Evolutionary conservation across 2,888 invertebrate genomes (phyloP).

Genomic region (Hemicrepidius hirtus): DNA sequence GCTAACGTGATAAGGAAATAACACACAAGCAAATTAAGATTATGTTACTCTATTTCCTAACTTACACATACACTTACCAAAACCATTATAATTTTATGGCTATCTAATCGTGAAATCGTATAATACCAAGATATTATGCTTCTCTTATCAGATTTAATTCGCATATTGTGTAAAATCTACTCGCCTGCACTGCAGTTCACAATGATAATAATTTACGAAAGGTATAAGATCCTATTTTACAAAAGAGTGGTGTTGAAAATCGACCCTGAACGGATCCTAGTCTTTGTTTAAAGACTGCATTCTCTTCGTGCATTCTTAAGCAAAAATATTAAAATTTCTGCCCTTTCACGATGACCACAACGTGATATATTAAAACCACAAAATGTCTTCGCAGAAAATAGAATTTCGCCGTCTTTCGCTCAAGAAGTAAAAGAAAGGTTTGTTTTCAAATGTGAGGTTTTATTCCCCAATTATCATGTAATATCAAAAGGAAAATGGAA

Average conservation of each 20-base stretch:
- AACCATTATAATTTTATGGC: conserved; percentile 16
- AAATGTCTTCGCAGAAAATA: neutral
- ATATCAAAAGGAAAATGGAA: no score
- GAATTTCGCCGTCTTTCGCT: no score
- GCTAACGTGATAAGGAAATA: neutral
- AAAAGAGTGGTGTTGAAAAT: conserved; percentile 8
- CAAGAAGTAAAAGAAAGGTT: no score
- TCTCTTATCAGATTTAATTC: conserved; percentile 9
- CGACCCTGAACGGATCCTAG: conserved; percentile 1
- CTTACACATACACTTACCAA: neutral
- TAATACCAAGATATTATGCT: conserved; percentile 11
- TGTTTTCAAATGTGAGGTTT: no score
- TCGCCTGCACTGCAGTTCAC: neutral
- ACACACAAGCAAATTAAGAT: neutral
- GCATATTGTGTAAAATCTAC: neutral
- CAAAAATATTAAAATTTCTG: neutral
- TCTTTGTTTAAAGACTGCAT: neutral
- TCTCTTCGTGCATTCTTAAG: conserved; percentile 2
- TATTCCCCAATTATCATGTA: no score
- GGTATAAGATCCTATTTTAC: conserved; percentile 3
- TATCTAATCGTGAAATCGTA: conserved; percentile 5
- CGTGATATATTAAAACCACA: neutral
- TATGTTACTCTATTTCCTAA: neutral
- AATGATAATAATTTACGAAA: conserved; percentile 1
- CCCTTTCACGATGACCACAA: neutral